A percentile compares a stretch with the other conserved stretches of the same genome.
These are phyloP conservation scores for Coptodon bakossiorum DNA, from an alignment of 2,113 vertebrate species.

Conservation along the genomic window DNA sequence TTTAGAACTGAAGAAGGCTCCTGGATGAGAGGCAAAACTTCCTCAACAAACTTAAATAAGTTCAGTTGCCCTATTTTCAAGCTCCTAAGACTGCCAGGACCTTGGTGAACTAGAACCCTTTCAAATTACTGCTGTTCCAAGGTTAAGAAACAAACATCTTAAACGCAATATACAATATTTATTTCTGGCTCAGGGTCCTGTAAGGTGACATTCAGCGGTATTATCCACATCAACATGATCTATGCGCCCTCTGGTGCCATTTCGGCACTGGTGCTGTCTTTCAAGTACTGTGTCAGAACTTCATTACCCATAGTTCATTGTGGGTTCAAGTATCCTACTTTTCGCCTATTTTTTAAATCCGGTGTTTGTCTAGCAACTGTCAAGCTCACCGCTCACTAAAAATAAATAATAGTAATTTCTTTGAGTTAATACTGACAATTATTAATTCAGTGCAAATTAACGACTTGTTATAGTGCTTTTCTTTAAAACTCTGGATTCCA, in stretches of 20 bases:
- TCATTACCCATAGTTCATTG: constrained; percentile 43
- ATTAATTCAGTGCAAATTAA: fast-evolving
- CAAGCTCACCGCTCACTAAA: not conserved
- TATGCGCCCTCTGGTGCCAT: constrained; percentile 13
- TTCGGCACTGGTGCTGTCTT: not conserved
- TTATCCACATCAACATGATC: not conserved
- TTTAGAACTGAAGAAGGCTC: not conserved
- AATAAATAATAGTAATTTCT: not conserved
- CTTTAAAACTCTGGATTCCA: not conserved
- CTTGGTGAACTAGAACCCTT: not conserved
- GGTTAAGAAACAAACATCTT: not conserved
- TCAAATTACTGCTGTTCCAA: not conserved
- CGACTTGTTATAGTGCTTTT: not conserved
- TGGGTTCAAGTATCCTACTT: not conserved
- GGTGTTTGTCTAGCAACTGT: not conserved
- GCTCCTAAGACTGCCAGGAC: not conserved
- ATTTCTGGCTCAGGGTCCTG: not conserved
- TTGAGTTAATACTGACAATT: fast-evolving
- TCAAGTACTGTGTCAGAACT: not conserved
- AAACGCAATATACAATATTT: not conserved
- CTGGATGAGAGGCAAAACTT: not conserved
- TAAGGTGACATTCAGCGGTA: not conserved
- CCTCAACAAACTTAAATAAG: not conserved
- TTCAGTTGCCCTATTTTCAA: not conserved
- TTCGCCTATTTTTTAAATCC: not conserved